phyloP scores from a whole-genome alignment of 2,797 vertebrate genomes.

The Heterohyrax brucei region DNA sequence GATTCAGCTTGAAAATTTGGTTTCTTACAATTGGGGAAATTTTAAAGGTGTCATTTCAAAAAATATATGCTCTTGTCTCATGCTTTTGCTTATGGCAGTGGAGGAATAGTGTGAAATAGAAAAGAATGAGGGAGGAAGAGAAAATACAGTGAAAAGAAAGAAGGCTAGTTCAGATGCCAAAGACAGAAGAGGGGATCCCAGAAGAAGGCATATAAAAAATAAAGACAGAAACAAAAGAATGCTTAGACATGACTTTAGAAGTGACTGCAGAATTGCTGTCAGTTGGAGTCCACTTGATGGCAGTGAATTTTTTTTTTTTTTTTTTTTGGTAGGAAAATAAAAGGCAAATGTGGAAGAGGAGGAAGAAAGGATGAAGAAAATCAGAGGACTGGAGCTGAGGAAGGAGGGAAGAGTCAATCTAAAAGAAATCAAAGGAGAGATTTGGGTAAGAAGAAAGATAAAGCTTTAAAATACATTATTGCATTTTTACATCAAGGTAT shows the following conservation, averaged over 20 bases:
- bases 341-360: neutral
- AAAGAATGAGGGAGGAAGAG: neutral
- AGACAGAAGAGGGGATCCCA: neutral
- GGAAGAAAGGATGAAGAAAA: neutral
- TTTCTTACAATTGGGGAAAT: slow-evolving; percentile 25
- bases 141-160: neutral
- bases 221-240: slow-evolving; percentile 17
- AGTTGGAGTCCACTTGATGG: too few species aligned
- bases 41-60: slow-evolving; percentile 34
- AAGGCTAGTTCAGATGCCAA: neutral
- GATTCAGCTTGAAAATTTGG: slow-evolving; percentile 30
- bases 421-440: neutral
- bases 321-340: neutral
- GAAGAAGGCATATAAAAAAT: neutral
- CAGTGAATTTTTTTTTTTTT: too few species aligned
- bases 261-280: neutral
- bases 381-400: neutral
- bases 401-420: neutral
- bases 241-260: slow-evolving; percentile 15
- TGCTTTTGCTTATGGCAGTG: neutral
- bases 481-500: neutral
- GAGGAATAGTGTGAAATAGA: neutral
- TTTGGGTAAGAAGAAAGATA: neutral
- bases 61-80: neutral
- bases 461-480: neutral